Base-by-base conservation (phyloP, 2,888 invertebrate genomes). In the Lepidonotus clava region DNA sequence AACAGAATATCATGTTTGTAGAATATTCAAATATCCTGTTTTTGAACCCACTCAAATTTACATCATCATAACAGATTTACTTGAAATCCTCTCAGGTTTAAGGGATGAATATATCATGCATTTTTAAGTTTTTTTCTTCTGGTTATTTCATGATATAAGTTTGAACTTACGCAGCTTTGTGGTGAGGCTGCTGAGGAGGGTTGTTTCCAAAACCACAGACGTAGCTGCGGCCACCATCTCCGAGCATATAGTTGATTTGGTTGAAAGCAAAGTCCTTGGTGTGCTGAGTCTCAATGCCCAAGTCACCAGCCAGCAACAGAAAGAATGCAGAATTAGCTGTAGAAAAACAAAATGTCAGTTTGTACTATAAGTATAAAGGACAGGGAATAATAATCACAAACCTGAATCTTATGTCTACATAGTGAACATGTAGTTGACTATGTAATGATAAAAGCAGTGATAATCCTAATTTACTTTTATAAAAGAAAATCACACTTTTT, bases 181-280 rank as follows among this genome's bases (percentile, higher is more conserved):
- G 93, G 86, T 92, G 92, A 21, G 92, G 91, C 51, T 88, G 88
- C 32, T 36, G 86, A 21, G 93, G 92, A 32, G 89, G 91, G 67
- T 91, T 89, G 40, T 87, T 77, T 11, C 92, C 92, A 86, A 88
- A 92, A 0, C 93, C 93, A n/a, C 92, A 90, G 34, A 91, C 90
- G 83, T 90, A 92, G 61, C 92, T 92, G 24, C 89, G 87, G 5
- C 89, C 90, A n/a, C 38, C 76, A 38, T 80, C 80, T 28, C 80
- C 80, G 1, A 93, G 89, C 61, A 92, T 91, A 87, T 93, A 93
- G 88, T 92, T 90, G 24, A 93, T 91, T 87, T 92, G 91, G 11
- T 34, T 84, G 36, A 34, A 21, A 21, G 56, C 84, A 56, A 84
- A 84, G n/a, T 53, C 56, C n/a, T 24, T 24, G 53, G 8, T 21